Base-by-base conservation (phyloP, 1,140 invertebrate species). In the Laodelphax striatellus region DNA sequence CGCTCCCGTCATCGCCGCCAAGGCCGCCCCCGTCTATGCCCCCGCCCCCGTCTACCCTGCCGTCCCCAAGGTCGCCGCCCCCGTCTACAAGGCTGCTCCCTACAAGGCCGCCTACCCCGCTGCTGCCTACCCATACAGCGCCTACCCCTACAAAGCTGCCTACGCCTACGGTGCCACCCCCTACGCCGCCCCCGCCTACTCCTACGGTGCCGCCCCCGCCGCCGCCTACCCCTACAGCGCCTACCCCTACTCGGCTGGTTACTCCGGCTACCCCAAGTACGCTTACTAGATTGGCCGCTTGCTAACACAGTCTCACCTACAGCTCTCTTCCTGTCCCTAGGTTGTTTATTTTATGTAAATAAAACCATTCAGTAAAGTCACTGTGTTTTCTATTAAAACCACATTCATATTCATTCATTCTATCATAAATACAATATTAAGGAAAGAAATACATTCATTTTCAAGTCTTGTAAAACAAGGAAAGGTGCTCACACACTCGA, bases 201-300 rank as follows among this genome's bases (percentile, higher is more conserved):
- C 21, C 44, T 59, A 16, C 44, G 43, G 24, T 6, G 24, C 24
- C 24, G 24, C 24, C 34, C 41, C 59, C 44, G 59, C 46, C 38
- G 52, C 44, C 52, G 59, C 59, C 19, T 60, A 50, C 19, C 59
- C 59, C 9, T 60, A 60, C 59, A n/a, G n/a, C 52, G 59, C 59
- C 19, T 60, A 50, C 19, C 59, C 59, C 9, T 60, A 60, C 59
- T 50, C 59, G 10, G 59, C 59, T 28, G 46, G 46, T 2, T 60
- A 55, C 59, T 5, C 46, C 14, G 46, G 46, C 11, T 50, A 50
- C 46, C 46, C 46, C 16, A 19, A 50, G 9, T 50, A 50, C 21
- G 46, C 46, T 22, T 50, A 50, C 46, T 50, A 50, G 46, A 50
- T 17, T 9, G 14, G 14, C 43, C 17, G n/a, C 43, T 46, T 22